Evolutionary conservation across 2,113 vertebrate genomes (phyloP).

Genomic region (Ranitomeya imitator): DNA sequence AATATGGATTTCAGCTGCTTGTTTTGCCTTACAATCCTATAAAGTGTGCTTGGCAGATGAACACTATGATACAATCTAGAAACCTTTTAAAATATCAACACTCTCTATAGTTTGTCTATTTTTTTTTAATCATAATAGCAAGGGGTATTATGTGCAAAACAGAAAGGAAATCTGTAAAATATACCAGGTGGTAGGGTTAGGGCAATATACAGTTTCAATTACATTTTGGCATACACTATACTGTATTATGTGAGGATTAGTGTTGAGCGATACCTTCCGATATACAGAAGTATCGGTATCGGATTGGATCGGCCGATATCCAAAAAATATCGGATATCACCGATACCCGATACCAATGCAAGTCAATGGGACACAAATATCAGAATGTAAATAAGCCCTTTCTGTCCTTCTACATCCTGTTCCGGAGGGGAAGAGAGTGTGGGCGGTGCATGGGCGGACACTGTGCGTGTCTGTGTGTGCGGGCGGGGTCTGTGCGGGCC

Average conservation of each 20-base stretch:
- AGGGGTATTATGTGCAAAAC: not conserved
- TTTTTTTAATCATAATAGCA: not conserved
- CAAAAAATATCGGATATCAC: no score
- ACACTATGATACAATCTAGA: constrained; percentile 26
- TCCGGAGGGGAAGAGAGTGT: no score
- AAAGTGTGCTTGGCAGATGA: constrained; percentile 29
- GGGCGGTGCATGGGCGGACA: no score
- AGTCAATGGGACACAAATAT: no score
- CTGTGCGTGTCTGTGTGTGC: no score
- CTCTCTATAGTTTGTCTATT: not conserved
- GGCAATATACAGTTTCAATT: not conserved
- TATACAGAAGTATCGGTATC: no score
- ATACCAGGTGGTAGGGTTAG: not conserved
- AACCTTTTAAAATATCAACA: constrained; percentile 44
- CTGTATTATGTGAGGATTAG: not conserved
- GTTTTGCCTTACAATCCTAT: constrained; percentile 41
- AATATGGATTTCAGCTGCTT: constrained; percentile 44
- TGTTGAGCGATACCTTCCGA: no score
- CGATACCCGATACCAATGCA: no score
- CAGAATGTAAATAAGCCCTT: no score
- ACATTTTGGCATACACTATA: not conserved
- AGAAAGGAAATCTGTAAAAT: not conserved
- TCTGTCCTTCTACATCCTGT: no score
- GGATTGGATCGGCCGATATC: no score
- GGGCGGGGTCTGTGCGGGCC: no score